Percentiles rank a stretch among this genome's conserved stretches.
Conservation (phyloP, 2,797 vertebrate species). For the Phrynocephalus guinanensis region DNA sequence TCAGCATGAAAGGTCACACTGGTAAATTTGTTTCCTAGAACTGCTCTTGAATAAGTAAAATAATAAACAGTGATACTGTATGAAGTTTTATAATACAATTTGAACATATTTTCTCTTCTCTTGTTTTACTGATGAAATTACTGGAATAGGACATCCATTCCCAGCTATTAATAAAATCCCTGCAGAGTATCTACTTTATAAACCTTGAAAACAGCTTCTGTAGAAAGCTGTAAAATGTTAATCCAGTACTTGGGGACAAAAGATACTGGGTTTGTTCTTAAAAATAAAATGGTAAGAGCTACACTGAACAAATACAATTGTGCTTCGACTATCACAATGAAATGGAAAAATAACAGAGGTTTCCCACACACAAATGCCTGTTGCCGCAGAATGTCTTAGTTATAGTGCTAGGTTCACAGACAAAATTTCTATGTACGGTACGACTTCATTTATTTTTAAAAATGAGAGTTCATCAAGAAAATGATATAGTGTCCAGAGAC, state of each 20-base stretch:
- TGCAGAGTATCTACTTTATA: constrained; percentile 44
- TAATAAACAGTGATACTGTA: constrained; percentile 31
- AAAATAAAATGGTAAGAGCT: constrained; percentile 48
- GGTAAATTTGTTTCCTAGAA: constrained; percentile 29
- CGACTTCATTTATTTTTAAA: neutral
- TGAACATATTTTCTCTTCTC: constrained; percentile 53
- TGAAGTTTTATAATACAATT: constrained; percentile 51
- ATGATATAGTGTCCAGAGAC: neutral
- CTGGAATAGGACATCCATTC: constrained; percentile 33
- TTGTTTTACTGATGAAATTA: constrained; percentile 63
- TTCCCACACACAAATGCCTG: neutral
- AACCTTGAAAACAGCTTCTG: constrained; percentile 52
- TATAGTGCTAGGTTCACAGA: neutral
- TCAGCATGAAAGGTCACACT: neutral
- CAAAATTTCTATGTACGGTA: neutral
- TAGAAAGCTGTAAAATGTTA: constrained; percentile 38
- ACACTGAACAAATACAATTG: constrained; percentile 49
- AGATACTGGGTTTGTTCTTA: constrained; percentile 38
- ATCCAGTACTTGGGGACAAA: constrained; percentile 35
- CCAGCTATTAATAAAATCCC: constrained; percentile 56
- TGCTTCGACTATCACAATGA: neutral
- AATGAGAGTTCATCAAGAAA: neutral
- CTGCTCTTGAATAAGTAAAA: constrained; percentile 47
- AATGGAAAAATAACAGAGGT: neutral
- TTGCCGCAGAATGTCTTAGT: neutral